Conservation (phyloP, 2,113 vertebrate species). For the Motacilla alba region DNA sequence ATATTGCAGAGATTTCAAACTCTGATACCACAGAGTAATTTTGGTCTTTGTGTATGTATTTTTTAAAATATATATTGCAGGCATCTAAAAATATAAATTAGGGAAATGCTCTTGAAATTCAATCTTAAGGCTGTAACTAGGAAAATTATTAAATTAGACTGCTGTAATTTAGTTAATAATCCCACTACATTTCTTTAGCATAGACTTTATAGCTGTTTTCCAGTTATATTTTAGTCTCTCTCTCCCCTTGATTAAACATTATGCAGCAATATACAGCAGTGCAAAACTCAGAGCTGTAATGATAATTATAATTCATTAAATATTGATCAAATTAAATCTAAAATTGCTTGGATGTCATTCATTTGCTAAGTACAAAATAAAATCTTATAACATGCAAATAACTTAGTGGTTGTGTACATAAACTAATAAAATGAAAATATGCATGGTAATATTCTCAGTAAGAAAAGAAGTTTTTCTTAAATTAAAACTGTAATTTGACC, state of each 20-base stretch:
- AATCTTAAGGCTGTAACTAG: neutral
- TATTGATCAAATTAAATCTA: conserved; percentile 62
- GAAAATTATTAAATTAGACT: conserved; percentile 43
- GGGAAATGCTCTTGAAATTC: neutral
- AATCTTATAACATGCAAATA: conserved; percentile 19
- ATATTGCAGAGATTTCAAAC: neutral
- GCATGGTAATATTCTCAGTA: neutral
- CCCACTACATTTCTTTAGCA: conserved; percentile 1
- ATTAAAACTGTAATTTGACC: neutral
- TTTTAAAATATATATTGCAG: neutral
- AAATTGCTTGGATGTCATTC: conserved; percentile 13
- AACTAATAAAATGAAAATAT: conserved; percentile 26
- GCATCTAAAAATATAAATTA: neutral
- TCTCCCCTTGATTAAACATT: conserved; percentile 54
- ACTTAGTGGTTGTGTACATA: neutral
- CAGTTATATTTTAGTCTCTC: conserved; percentile 11
- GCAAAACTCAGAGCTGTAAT: conserved; percentile 5
- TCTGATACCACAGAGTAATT: neutral
- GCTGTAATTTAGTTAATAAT: conserved; percentile 44
- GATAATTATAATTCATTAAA: conserved; percentile 66
- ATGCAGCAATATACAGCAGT: conserved; percentile 6
- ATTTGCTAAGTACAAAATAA: conserved; percentile 32
- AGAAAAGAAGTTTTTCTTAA: neutral
- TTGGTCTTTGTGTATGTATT: neutral
- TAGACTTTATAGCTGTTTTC: conserved; percentile 5